Evolutionary conservation across 1,140 invertebrate species (phyloP).

Genomic region (Mactra quadrangularis): DNA sequence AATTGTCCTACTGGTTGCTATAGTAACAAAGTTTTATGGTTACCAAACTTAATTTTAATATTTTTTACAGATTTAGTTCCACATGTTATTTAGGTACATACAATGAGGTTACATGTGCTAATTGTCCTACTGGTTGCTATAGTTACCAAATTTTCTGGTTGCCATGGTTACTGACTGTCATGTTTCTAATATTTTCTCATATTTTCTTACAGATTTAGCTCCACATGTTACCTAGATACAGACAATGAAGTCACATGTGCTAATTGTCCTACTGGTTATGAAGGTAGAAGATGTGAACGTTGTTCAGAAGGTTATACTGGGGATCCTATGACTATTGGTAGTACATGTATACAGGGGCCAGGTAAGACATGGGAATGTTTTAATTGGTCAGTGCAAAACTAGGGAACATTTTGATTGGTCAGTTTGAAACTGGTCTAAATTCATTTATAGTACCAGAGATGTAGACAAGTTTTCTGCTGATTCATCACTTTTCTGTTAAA

Average conservation of each 20-base stretch:
- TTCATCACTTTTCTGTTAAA: too few species aligned
- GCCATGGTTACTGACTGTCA: not conserved
- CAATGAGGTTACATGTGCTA: constrained; percentile 90
- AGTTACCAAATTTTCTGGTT: too few species aligned
- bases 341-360: constrained; percentile 62
- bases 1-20: too few species aligned
- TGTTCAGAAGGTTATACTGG: constrained; percentile 74
- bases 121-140: constrained; percentile 92
- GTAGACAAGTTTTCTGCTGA: too few species aligned
- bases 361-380: too few species aligned
- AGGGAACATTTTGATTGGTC: too few species aligned
- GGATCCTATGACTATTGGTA: constrained; percentile 68
- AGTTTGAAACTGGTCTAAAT: too few species aligned
- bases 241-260: constrained; percentile 92
- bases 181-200: constrained; percentile 9
- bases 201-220: constrained; percentile 86
- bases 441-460: too few species aligned
- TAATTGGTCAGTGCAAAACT: too few species aligned
- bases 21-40: too few species aligned
- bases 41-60: too few species aligned
- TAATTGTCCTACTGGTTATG: constrained; percentile 91
- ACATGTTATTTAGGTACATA: constrained; percentile 91
- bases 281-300: constrained; percentile 89
- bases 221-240: constrained; percentile 90
- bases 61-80: constrained; percentile 86